These are phyloP conservation scores for Myotis findleyi DNA, from an alignment of 2,797 vertebrate species.

Conservation along the genomic window DNA sequence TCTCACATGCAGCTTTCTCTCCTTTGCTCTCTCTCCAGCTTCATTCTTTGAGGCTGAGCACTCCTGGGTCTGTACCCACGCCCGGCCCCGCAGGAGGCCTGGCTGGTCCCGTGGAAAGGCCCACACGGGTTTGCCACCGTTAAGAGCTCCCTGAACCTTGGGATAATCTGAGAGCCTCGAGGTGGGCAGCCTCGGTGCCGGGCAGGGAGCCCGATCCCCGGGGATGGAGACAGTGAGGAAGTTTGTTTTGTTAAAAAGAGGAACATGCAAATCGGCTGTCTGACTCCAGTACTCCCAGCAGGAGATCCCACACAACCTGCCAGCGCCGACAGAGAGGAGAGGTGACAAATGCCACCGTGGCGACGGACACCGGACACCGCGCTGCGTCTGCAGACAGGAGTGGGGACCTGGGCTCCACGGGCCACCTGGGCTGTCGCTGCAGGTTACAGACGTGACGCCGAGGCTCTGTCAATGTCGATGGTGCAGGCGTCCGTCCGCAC, in stretches of 20 bases:
- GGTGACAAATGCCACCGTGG: neutral
- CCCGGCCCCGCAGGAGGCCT: neutral
- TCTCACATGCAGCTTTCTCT: neutral
- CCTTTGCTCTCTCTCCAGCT: neutral
- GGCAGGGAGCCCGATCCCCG: neutral
- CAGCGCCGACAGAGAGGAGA: neutral
- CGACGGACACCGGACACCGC: neutral
- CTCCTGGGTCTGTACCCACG: neutral
- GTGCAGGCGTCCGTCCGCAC: accelerated
- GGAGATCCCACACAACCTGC: conserved; percentile 4
- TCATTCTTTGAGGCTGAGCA: neutral
- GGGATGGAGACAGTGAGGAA: neutral
- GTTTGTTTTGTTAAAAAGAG: neutral
- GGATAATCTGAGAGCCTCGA: neutral
- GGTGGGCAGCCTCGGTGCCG: neutral
- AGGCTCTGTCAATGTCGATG: neutral
- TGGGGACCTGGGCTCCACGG: neutral
- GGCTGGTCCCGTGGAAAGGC: neutral
- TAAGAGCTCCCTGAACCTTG: neutral
- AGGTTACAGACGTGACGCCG: neutral
- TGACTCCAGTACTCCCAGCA: conserved; percentile 37
- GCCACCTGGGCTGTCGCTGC: neutral
- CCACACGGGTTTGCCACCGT: accelerated
- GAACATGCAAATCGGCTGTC: conserved; percentile 39
- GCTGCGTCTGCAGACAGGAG: accelerated